Conservation (phyloP, 2,888 invertebrate genomes). For the Calliphora vomitoria region DNA sequence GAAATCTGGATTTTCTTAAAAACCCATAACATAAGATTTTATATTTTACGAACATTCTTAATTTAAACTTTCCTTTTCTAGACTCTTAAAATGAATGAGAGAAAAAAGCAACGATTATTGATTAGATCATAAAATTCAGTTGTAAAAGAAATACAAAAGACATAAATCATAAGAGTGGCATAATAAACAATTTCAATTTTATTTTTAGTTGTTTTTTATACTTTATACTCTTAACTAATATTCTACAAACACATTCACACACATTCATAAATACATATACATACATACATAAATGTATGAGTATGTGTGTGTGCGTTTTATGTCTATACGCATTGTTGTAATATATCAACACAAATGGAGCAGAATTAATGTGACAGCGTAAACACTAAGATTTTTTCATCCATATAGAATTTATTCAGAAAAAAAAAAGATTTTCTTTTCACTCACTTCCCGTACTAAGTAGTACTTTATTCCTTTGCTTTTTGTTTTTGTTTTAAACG, state of each 20-base stretch:
- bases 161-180: constrained; percentile 67
- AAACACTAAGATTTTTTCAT: constrained; percentile 65
- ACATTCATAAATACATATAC: not conserved
- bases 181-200: constrained; percentile 71
- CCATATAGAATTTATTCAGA: constrained; percentile 34
- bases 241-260: constrained; percentile 11
- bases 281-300: not conserved
- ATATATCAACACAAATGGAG: constrained; percentile 73
- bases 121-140: constrained; percentile 46
- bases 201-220: constrained; percentile 37
- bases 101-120: constrained; percentile 49
- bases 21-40: not conserved
- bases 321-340: constrained; percentile 57
- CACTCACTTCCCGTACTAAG: not conserved
- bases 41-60: not conserved
- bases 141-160: constrained; percentile 48
- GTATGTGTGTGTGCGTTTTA: constrained; percentile 13
- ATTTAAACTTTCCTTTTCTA: constrained; percentile 1
- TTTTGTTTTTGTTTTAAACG: constrained; percentile 50
- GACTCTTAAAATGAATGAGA: not conserved
- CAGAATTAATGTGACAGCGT: constrained; percentile 72
- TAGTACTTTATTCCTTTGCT: not conserved
- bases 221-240: constrained; percentile 18
- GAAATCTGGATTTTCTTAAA: no score
- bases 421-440: not conserved